phyloP scores from a whole-genome alignment of 2,113 vertebrate species.

The Hyperopisus bebe region DNA sequence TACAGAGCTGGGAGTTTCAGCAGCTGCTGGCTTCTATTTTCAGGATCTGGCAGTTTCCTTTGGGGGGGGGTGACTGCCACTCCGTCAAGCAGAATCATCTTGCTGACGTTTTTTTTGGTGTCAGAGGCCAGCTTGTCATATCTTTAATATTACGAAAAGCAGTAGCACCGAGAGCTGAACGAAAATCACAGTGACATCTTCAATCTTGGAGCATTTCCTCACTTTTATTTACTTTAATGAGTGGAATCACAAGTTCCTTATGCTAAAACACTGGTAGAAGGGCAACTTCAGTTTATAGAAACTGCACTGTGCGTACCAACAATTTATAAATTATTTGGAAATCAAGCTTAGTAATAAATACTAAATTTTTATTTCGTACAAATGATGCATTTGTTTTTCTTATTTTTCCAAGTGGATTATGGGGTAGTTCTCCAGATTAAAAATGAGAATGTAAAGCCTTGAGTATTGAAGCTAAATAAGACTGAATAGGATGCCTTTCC shows the following conservation, averaged over 20 bases:
- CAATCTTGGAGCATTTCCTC: background rate
- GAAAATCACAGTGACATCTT: background rate
- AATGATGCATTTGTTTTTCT: background rate
- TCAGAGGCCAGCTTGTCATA: background rate
- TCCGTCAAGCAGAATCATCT: conserved; percentile 25
- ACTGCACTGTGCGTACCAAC: background rate
- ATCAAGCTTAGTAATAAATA: background rate
- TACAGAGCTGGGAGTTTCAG: conserved; percentile 2
- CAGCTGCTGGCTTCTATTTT: conserved; percentile 43
- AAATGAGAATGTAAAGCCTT: background rate
- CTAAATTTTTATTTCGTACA: background rate
- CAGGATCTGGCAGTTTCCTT: conserved; percentile 8
- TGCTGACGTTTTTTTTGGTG: conserved; percentile 11
- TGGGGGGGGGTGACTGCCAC: background rate
- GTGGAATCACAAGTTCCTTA: background rate
- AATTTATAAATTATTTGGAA: background rate
- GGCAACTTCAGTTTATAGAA: background rate
- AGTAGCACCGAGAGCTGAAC: background rate
- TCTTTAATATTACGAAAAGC: background rate
- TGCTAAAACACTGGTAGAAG: background rate
- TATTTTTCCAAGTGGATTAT: background rate
- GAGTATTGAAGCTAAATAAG: background rate
- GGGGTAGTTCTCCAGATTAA: background rate
- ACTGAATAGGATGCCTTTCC: background rate
- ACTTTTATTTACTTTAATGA: background rate